These are phyloP conservation scores for Actenoides hombroni DNA, from an alignment of 2,113 vertebrate species.

Conservation along the genomic window DNA sequence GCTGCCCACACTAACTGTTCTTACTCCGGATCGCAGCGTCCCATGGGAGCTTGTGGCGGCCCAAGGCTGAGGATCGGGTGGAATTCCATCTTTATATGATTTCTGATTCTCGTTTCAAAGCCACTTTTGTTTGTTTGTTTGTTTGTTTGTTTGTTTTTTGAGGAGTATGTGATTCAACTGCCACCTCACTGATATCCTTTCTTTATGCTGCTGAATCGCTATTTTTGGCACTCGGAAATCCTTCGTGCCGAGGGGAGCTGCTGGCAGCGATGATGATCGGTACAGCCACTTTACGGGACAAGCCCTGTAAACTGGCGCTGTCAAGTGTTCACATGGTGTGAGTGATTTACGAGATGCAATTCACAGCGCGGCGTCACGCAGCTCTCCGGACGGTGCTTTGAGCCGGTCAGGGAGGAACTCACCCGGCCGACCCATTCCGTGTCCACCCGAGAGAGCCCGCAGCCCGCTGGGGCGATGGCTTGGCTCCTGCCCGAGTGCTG, in stretches of 20 bases:
- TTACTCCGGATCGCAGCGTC: neutral
- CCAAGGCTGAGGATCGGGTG: neutral
- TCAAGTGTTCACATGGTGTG: rapidly evolving
- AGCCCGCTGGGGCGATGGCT: no score
- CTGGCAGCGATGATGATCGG: no score
- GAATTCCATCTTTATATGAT: neutral
- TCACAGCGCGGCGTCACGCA: neutral
- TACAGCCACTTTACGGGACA: neutral
- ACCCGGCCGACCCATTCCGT: no score
- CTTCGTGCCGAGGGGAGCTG: neutral
- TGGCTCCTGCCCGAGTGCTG: no score
- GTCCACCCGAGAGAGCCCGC: no score
- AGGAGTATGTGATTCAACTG: neutral
- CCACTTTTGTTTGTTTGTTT: rapidly evolving
- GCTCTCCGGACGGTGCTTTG: no score
- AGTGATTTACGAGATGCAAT: rapidly evolving
- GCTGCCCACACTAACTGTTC: neutral
- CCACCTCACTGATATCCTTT: neutral
- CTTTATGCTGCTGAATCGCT: neutral
- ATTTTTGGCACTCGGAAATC: rapidly evolving
- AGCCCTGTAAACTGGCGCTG: rapidly evolving
- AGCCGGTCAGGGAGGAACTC: no score
- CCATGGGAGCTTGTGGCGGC: rapidly evolving
- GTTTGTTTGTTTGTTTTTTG: neutral
- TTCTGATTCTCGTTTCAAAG: neutral